Conservation (phyloP, 2,888 invertebrate genomes). For the Steinernema scapterisci region DNA sequence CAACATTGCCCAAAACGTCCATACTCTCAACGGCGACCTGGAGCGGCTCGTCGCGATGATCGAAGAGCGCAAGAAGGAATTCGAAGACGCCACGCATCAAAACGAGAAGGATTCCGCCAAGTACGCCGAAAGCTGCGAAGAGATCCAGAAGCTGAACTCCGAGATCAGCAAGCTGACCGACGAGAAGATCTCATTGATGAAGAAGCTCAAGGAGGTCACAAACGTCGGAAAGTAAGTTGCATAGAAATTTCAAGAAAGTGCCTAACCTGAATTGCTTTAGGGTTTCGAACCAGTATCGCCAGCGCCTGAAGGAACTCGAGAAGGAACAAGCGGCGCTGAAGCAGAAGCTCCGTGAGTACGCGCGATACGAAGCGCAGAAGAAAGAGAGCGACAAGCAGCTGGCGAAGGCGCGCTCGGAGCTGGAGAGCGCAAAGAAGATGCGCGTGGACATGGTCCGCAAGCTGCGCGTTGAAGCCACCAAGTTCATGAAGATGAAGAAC, state of each 20-base stretch:
- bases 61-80: not conserved
- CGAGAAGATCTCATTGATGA: not conserved
- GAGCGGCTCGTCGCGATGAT: not conserved
- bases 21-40: not conserved
- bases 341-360: constrained; percentile 23
- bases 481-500: constrained; percentile 43
- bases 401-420: not conserved
- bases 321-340: constrained; percentile 27
- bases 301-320: constrained; percentile 13
- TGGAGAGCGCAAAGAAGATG: constrained; percentile 32
- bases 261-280: no score
- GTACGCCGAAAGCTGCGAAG: constrained; percentile 2
- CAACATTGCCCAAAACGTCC: not conserved
- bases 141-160: not conserved
- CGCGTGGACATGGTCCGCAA: constrained; percentile 45
- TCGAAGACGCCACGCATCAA: not conserved
- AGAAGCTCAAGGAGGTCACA: not conserved
- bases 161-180: not conserved
- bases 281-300: not conserved
- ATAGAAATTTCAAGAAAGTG: no score
- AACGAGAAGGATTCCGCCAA: not conserved
- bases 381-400: constrained; percentile 7
- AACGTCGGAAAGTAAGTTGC: constrained; percentile 8
- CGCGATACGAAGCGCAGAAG: not conserved
- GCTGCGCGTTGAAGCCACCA: constrained; percentile 45